A percentile compares a stretch with the other conserved stretches of the same genome.
These are phyloP conservation scores for Sceliomorpha sp. DNA, from an alignment of 2,888 invertebrate genomes.

Conservation along the genomic window DNA sequence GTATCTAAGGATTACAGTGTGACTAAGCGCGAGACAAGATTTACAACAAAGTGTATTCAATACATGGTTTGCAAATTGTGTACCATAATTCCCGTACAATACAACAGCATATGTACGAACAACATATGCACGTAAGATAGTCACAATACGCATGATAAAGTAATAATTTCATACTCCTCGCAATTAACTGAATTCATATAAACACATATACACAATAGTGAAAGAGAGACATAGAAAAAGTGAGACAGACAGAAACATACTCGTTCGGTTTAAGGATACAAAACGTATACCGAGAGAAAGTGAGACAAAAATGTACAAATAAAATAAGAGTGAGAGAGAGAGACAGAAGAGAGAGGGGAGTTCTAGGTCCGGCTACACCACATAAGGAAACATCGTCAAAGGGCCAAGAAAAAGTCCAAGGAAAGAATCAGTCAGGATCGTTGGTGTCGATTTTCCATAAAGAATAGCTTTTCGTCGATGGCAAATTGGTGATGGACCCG, in stretches of 20 bases:
- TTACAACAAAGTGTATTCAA: conserved; percentile 10
- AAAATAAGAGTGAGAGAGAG: conserved; percentile 51
- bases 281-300: conserved; percentile 61
- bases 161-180: conserved; percentile 22
- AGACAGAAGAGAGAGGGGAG: conserved; percentile 72
- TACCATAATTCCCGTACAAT: conserved; percentile 15
- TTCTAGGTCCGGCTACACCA: conserved; percentile 80
- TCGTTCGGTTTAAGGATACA: conserved; percentile 50
- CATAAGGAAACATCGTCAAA: conserved; percentile 63
- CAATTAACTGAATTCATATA: conserved; percentile 7
- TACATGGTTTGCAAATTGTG: conserved; percentile 1
- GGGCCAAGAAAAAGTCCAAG: conserved; percentile 31
- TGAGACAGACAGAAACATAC: conserved; percentile 30
- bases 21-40: not conserved
- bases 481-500: conserved; percentile 48
- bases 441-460: conserved; percentile 32
- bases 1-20: conserved; percentile 2
- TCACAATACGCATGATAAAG: conserved; percentile 51
- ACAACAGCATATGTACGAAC: conserved; percentile 29
- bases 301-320: conserved; percentile 55
- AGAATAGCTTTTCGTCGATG: conserved; percentile 25
- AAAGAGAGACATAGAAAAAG: conserved; percentile 58
- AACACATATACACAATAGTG: conserved; percentile 39
- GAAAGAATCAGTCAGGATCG: too few species aligned
- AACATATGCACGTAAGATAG: conserved; percentile 44